Conservation (phyloP, 2,797 vertebrate species). For the Bradypus variegatus region DNA sequence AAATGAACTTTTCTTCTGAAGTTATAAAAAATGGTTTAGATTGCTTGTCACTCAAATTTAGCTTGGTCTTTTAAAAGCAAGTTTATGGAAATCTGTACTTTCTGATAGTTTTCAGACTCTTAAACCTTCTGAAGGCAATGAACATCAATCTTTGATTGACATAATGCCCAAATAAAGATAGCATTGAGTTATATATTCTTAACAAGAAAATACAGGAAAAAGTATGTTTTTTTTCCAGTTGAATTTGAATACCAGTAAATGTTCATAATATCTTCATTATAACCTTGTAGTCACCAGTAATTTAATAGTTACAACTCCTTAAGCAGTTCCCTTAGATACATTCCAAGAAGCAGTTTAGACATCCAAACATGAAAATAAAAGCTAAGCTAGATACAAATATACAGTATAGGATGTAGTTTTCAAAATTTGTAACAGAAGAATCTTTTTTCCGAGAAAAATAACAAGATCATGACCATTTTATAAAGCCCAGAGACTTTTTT, state of each 20-base stretch:
- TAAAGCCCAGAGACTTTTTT: neutral
- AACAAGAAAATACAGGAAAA: neutral
- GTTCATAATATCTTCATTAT: neutral
- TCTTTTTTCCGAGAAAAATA: slow-evolving; percentile 8
- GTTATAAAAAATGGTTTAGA: slow-evolving; percentile 62
- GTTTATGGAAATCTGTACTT: neutral
- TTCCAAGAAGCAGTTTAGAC: neutral
- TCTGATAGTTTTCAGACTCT: neutral
- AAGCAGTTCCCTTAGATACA: neutral
- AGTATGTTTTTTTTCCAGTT: neutral
- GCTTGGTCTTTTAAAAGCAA: neutral
- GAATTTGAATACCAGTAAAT: neutral
- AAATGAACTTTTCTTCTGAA: slow-evolving; percentile 58
- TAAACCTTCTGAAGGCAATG: slow-evolving; percentile 6
- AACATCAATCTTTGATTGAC: neutral
- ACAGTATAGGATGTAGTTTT: neutral
- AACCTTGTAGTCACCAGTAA: neutral
- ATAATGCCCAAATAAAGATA: neutral
- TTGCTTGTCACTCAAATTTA: slow-evolving; percentile 54
- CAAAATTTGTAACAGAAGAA: neutral
- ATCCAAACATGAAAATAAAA: neutral
- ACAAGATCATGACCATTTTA: neutral
- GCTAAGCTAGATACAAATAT: neutral
- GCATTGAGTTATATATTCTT: neutral
- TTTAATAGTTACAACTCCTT: neutral